Evolutionary conservation across 2,888 invertebrate genomes (phyloP).

Genomic region (Thereva nobilitata): DNA sequence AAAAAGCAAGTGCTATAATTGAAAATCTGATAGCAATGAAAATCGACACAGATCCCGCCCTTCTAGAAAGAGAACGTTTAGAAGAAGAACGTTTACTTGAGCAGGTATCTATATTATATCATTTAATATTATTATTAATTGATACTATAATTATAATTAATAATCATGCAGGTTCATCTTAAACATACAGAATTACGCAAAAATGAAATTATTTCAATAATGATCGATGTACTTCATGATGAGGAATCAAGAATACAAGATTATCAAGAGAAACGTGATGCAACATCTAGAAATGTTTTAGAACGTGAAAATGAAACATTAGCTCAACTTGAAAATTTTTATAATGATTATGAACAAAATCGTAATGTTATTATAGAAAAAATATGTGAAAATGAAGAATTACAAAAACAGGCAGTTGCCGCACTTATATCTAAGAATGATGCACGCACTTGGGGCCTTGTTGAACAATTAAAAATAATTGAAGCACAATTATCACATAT

Average conservation of each 20-base stretch:
- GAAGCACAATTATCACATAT: conserved; percentile 72
- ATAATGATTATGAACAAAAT: conserved; percentile 67
- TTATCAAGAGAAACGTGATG: conserved; percentile 64
- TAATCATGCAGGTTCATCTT: conserved; percentile 49
- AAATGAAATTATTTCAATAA: conserved; percentile 70
- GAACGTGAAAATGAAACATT: conserved; percentile 69
- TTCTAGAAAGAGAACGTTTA: conserved; percentile 68
- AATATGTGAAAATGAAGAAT: conserved; percentile 69
- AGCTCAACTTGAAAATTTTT: conserved; percentile 63
- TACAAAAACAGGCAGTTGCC: conserved; percentile 74
- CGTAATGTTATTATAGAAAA: conserved; percentile 65
- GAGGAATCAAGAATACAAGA: conserved; percentile 67
- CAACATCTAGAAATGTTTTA: conserved; percentile 65
- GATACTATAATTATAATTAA: conserved; percentile 47
- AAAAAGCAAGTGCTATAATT: conserved; percentile 68
- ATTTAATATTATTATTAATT: conserved; percentile 46
- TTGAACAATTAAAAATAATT: conserved; percentile 74
- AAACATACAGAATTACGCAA: conserved; percentile 63
- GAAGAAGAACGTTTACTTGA: conserved; percentile 70
- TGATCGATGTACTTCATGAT: conserved; percentile 71
- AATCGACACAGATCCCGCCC: conserved; percentile 64
- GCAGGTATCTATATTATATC: conserved; percentile 50
- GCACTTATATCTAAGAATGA: conserved; percentile 73
- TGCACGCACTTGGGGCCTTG: conserved; percentile 74
- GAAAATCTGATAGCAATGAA: conserved; percentile 67